Base-by-base conservation (phyloP, 2,888 invertebrate species). In the Troilus luridus region DNA sequence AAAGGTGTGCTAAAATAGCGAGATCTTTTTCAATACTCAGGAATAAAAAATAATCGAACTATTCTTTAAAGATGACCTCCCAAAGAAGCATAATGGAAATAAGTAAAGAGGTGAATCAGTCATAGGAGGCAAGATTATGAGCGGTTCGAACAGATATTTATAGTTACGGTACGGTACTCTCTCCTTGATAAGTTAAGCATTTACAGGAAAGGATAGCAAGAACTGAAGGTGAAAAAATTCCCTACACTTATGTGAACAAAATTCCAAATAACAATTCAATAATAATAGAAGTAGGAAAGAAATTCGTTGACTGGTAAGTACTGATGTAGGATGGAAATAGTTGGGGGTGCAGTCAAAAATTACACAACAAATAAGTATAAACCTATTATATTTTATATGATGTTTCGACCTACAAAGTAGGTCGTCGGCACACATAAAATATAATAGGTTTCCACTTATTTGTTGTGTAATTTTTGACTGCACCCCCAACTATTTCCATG, bases 11-110 rank as follows among this genome's bases (percentile, higher is more conserved):
- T 77, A 77, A 77, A 77, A 19, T 77, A 77, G 72, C 27, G 72
- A 77, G 72, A 77, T 77, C 72, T 77, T 77, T 77, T 77, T 41
- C 3, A 72, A 72, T 27, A 27, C 14, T 72, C 24, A 19, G 41
- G 72, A 77, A 77, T 77, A 77, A 77, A 77, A 77, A 67, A 77
- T 77, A 41, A 77, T 77, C 27, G 41, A 77, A 41, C 41, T 77
- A 77, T 41, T 19, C 17, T 41, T 77, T 27, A 24, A 41, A 77
- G 17, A 77, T 41, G 27, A 77, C 72, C 72, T 67, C 67, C 67
- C 24, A 8, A 27, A 41, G 72, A 77, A 77, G 27, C 19, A 77
- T 17, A 27, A 24, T 14, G 5, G 67, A 67, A 67, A 77, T 41
- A 17, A 41, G 27, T 19, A 14, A 24, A 41, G 27, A 41, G 27